Conservation (phyloP, 2,113 vertebrate genomes). For the Willisornis vidua region DNA sequence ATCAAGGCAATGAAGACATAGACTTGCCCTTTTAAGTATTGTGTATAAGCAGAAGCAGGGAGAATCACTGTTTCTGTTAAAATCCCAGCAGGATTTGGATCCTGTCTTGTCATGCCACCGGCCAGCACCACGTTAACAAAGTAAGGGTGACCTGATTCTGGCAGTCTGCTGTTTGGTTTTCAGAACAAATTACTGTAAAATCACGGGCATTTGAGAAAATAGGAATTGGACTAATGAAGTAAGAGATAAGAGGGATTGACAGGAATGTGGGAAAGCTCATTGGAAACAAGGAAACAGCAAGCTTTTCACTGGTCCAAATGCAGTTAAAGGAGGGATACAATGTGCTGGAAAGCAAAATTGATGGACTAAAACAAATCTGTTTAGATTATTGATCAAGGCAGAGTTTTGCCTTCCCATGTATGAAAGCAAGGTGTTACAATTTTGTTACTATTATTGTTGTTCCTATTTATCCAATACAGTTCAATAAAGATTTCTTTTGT, state of each 20-base stretch:
- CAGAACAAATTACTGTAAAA: not conserved
- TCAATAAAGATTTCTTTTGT: not conserved
- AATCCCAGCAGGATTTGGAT: not conserved
- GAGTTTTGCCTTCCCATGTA: not conserved
- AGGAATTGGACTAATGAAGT: not conserved
- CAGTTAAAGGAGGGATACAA: not conserved
- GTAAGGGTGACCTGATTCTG: not conserved
- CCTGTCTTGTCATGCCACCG: not conserved
- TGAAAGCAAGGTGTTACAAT: not conserved
- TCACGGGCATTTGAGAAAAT: not conserved
- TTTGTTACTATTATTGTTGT: not conserved
- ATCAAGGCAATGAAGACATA: not conserved
- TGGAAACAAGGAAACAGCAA: not conserved
- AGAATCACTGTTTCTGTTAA: not conserved
- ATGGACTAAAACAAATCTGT: not conserved
- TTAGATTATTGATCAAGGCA: not conserved
- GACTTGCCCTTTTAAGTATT: not conserved
- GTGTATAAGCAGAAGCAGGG: not conserved
- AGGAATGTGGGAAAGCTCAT: not conserved
- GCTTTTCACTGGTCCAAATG: accelerated
- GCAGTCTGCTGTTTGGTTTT: not conserved
- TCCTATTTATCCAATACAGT: not conserved
- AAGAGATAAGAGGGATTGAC: not conserved
- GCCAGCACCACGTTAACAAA: not conserved
- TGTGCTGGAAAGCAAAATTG: not conserved